Conservation (phyloP, 1,140 invertebrate species). For the Drosophila cardini region DNA sequence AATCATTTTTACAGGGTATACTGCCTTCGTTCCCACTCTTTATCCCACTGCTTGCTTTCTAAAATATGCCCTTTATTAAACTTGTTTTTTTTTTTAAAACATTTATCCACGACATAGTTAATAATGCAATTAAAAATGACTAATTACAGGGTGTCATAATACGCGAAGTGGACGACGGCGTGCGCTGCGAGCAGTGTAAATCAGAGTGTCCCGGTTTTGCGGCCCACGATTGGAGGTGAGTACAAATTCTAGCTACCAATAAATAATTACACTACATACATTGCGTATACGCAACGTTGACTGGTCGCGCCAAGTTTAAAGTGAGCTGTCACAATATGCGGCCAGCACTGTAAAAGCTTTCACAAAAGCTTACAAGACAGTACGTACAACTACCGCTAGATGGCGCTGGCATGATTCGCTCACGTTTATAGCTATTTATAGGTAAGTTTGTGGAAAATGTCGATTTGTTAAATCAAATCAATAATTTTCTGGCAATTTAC, state of each 20-base stretch:
- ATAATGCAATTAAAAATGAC: conserved; percentile 23
- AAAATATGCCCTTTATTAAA: conserved; percentile 5
- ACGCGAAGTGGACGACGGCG: conserved; percentile 93
- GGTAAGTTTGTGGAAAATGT: not conserved
- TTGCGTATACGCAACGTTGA: not conserved
- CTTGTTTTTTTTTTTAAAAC: conserved; percentile 8
- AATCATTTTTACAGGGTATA: not conserved
- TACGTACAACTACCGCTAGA: conserved; percentile 10
- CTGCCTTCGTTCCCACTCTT: no score
- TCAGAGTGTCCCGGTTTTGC: conserved; percentile 92
- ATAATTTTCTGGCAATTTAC: conserved; percentile 25
- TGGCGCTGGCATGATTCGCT: conserved; percentile 17
- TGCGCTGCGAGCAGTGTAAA: conserved; percentile 92
- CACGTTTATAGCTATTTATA: conserved; percentile 4
- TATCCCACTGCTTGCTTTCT: not conserved
- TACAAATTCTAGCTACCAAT: not conserved
- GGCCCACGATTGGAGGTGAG: conserved; percentile 93
- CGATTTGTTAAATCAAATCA: conserved; percentile 22
- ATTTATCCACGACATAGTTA: conserved; percentile 1
- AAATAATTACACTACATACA: not conserved
- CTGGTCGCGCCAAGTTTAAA: not conserved
- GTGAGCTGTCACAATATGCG: conserved; percentile 2
- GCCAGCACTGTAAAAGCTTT: conserved; percentile 44
- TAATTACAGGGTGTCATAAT: conserved; percentile 89
- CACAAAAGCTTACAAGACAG: conserved; percentile 6